These are phyloP conservation scores for Toxotes lorentzi DNA, from an alignment of 2,797 vertebrate species.

Conservation along the genomic window DNA sequence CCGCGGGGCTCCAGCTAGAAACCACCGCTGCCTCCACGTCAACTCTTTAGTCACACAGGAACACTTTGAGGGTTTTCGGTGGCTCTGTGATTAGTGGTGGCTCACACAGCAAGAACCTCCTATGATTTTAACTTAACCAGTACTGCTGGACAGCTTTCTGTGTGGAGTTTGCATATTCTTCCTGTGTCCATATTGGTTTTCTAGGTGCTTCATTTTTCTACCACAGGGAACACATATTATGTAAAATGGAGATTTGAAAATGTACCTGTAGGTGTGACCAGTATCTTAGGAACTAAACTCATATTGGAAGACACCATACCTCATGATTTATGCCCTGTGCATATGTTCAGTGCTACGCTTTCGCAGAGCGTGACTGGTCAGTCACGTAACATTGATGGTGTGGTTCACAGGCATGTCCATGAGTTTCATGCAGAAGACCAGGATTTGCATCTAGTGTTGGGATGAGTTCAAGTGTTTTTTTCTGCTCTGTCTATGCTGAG, in stretches of 20 bases:
- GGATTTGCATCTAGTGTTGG: too few relatives aligned
- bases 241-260: not conserved
- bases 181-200: too few relatives aligned
- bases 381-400: too few relatives aligned
- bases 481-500: too few relatives aligned
- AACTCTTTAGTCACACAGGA: constrained; percentile 29
- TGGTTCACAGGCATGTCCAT: not conserved
- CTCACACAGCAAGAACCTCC: constrained; percentile 5
- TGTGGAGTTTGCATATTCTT: not conserved
- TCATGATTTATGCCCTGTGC: not conserved
- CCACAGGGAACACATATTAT: not conserved
- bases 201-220: too few relatives aligned
- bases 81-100: constrained; percentile 16
- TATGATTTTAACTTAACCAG: not conserved
- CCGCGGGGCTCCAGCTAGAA: constrained; percentile 29
- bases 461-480: too few relatives aligned
- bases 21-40: constrained; percentile 32
- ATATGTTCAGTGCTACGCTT: not conserved
- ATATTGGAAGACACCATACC: too few relatives aligned
- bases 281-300: too few relatives aligned
- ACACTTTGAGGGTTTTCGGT: constrained; percentile 15
- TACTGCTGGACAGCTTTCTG: not conserved
- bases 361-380: too few relatives aligned
- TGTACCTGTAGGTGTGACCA: too few relatives aligned
- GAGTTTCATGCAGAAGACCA: too few relatives aligned